phyloP scores from a whole-genome alignment of 2,797 vertebrate species.

The Diplodus puntazzo region DNA sequence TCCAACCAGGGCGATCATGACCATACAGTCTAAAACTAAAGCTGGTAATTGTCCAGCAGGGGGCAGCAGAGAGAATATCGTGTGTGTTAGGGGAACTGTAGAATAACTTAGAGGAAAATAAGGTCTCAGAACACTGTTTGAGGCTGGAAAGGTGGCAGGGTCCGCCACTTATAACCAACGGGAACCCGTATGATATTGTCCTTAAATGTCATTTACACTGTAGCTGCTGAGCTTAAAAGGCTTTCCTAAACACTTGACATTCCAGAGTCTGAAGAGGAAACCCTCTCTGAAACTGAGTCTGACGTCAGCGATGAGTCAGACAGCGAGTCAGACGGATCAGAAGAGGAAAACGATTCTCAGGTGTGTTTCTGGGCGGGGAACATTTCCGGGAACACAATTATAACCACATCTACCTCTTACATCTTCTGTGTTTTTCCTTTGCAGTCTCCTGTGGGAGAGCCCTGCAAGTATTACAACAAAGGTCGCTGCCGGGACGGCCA shows the following conservation, averaged over 20 bases:
- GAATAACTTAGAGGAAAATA: too few relatives aligned
- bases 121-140: too few relatives aligned
- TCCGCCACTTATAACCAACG: too few relatives aligned
- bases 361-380: constrained; percentile 9
- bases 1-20: not conserved
- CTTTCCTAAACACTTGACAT: too few relatives aligned
- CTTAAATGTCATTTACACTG: too few relatives aligned
- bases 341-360: not conserved
- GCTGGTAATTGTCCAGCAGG: constrained; percentile 5
- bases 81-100: too few relatives aligned
- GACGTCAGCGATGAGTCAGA: not conserved
- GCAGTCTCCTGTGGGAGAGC: not conserved
- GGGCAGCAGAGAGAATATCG: constrained; percentile 4
- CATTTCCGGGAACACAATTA: too few relatives aligned
- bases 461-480: constrained; percentile 79
- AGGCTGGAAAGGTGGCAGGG: too few relatives aligned
- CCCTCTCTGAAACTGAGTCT: not conserved
- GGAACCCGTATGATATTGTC: too few relatives aligned
- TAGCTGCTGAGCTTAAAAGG: too few relatives aligned
- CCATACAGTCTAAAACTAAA: not conserved
- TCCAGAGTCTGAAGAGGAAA: constrained; percentile 14
- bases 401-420: not conserved
- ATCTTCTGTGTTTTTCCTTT: not conserved
- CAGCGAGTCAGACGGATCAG: constrained; percentile 7
- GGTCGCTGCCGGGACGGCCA: constrained; percentile 60